Evolutionary conservation across 92 coral and sea anemone species (phyloP), one percentile per base, ranked within the genome.

Genomic region (Nematostella vectensis): DNA sequence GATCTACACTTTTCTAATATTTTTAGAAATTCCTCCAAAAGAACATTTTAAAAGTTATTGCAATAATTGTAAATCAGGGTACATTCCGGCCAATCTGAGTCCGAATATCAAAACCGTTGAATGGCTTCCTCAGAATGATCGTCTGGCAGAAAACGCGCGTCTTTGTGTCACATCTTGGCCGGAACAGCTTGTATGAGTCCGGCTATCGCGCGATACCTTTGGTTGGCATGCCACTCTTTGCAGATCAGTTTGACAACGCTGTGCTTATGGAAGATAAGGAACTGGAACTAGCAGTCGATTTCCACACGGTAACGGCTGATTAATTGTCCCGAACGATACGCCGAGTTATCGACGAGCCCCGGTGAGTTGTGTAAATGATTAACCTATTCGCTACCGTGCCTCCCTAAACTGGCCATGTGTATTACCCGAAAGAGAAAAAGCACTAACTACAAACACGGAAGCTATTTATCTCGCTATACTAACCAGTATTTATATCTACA

Each of bases 71-170:
- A 6, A 6, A 33, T 33, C 55, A 73, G 80, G 65, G 28, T 50
- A 76, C 38, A 50, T 76, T 29, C 77, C 83, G 50, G 18, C 59
- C 4, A 44, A 72, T 27, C 65, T 76, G 15, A 30, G 76, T 21
- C 37, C 83, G 2, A 76, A 76, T 71, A 57, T 76, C 57, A 69
- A 76, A 58, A 39, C 48, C 27, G 49, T 76, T 23, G 12, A 13
- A 18, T 67, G 81, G 81, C 19, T 75, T 31, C 81, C 81, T 26
- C 81, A 75, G 52, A 69, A 68, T 20, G 83, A 69, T 59, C 47
- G 68, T 12, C 58, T 76, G 31, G 70, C 83, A 43, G n/a, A 68
- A 64, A 28, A 39, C 65, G 16, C 66, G 54, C 19, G 27, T 42
- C 22, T 76, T 76, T 16, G 63, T 76, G 12, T 61, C 83, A 13